Evolutionary conservation across 2,797 vertebrate genomes (phyloP).

Genomic region (Neostethus bicornis): DNA sequence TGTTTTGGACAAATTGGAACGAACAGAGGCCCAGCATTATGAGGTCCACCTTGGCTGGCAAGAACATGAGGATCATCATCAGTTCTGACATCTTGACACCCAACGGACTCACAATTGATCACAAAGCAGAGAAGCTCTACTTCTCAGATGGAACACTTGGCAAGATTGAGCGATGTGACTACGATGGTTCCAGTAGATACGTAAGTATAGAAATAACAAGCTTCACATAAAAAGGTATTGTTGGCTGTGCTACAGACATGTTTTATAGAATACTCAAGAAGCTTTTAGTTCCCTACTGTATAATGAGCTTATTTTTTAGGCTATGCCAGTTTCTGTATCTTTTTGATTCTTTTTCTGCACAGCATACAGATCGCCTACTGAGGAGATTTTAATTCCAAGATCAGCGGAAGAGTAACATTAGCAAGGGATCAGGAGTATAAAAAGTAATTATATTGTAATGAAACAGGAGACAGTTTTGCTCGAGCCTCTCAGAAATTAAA

Average conservation of each 20-base stretch:
- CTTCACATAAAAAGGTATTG: not conserved
- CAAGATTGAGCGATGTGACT: conserved; percentile 97
- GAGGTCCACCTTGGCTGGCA: conserved; percentile 91
- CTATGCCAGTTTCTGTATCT: not conserved
- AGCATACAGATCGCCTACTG: not conserved
- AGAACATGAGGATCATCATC: conserved; percentile 90
- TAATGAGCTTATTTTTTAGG: not conserved
- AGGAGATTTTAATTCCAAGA: not conserved
- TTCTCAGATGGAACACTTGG: conserved; percentile 96
- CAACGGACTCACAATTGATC: conserved; percentile 96
- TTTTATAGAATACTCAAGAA: not conserved
- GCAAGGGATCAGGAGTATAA: not conserved
- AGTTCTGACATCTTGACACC: conserved; percentile 94
- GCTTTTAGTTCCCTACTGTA: not conserved
- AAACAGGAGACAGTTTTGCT: not conserved
- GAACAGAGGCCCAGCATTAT: conserved; percentile 97
- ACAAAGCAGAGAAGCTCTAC: conserved; percentile 94
- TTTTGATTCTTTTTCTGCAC: not conserved
- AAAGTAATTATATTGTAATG: not conserved
- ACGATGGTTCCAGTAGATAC: conserved; percentile 92
- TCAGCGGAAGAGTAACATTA: not conserved
- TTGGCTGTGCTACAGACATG: not conserved
- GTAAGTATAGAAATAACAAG: conserved; percentile 82
- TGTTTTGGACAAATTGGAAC: conserved; percentile 99
- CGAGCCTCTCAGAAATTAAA: not conserved